Percentiles rank a stretch among this genome's conserved stretches.
Evolutionary conservation across 2,797 vertebrate species (phyloP).

Genomic region (Mormyrus proboscirostris): DNA sequence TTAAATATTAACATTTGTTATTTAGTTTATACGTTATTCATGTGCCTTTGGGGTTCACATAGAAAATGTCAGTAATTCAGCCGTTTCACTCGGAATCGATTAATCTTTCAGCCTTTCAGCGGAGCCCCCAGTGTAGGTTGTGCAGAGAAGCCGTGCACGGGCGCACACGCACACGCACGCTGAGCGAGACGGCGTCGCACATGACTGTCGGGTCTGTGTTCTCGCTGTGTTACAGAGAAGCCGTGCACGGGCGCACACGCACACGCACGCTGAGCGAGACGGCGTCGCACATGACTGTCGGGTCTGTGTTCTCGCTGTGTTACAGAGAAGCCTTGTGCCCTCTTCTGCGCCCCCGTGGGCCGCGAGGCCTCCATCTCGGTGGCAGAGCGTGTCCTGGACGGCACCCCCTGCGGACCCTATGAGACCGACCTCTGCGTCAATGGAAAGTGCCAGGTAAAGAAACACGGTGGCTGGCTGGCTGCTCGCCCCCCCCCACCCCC

Average conservation of each 20-base stretch:
- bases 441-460: slow-evolving; percentile 85
- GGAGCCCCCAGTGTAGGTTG: neutral
- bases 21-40: neutral
- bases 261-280: neutral
- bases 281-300: neutral
- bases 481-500: neutral
- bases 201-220: neutral
- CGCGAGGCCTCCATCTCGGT: slow-evolving; percentile 75
- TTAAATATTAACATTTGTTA: neutral
- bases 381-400: slow-evolving; percentile 84
- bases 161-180: neutral
- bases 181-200: neutral
- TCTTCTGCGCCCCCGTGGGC: slow-evolving; percentile 81
- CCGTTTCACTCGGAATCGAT: neutral
- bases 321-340: slow-evolving; percentile 84
- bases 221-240: slow-evolving; percentile 67
- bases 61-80: neutral
- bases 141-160: too few relatives aligned
- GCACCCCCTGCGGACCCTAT: slow-evolving; percentile 89
- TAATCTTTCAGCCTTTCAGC: neutral
- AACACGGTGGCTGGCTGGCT: neutral
- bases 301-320: slow-evolving; percentile 20
- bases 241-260: slow-evolving; percentile 55
- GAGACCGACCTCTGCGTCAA: slow-evolving; percentile 89
- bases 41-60: neutral